These are phyloP conservation scores for Probosciger aterrimus DNA, from an alignment of 2,113 vertebrate species.

Conservation along the genomic window DNA sequence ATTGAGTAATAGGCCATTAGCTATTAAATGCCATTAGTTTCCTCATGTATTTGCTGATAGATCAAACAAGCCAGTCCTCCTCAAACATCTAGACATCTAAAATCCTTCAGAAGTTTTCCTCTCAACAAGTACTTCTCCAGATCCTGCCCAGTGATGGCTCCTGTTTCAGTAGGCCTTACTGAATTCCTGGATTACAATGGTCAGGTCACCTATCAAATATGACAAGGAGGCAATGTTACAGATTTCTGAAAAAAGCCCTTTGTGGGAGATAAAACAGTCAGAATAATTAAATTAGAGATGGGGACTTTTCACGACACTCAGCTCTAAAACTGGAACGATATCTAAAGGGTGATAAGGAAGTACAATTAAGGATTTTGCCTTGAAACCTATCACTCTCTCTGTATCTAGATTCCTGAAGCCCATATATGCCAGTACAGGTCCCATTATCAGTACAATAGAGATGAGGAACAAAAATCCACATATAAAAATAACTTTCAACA, in stretches of 20 bases:
- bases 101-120: background rate
- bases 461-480: background rate
- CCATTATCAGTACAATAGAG: background rate
- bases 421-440: background rate
- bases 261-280: background rate
- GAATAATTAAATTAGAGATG: background rate
- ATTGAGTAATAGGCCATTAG: background rate
- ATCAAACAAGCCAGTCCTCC: background rate
- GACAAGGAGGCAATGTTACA: background rate
- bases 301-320: background rate
- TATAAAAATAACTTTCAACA: background rate
- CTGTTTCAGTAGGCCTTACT: background rate
- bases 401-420: background rate
- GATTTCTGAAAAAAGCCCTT: background rate
- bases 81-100: background rate
- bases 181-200: background rate
- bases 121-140: background rate
- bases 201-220: background rate
- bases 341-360: background rate
- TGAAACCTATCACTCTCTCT: background rate
- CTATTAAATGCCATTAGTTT: background rate
- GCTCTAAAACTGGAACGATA: background rate
- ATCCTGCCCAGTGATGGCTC: background rate
- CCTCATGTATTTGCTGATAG: background rate
- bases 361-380: background rate